These are phyloP conservation scores for Thalassaphorura encarpata DNA, from an alignment of 1,140 invertebrate genomes.

Conservation along the genomic window DNA sequence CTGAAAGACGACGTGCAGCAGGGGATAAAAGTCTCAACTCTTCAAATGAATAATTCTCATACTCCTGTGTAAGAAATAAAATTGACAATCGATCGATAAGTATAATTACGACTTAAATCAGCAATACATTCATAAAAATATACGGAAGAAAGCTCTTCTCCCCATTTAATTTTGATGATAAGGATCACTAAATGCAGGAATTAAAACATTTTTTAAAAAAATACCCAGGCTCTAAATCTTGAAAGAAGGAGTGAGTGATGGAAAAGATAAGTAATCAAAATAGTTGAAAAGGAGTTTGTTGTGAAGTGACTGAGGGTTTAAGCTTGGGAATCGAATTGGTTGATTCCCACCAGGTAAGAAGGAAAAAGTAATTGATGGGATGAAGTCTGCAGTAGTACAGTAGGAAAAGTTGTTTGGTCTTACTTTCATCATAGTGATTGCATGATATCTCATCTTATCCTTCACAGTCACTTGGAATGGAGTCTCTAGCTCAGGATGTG, in stretches of 20 bases:
- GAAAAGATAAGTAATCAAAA: background rate
- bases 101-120: too few species aligned
- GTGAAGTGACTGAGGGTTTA: background rate
- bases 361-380: too few species aligned
- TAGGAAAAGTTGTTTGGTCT: too few species aligned
- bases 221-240: background rate
- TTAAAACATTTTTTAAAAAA: too few species aligned
- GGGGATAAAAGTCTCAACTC: constrained; percentile 78
- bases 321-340: too few species aligned
- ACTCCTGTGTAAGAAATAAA: constrained; percentile 48
- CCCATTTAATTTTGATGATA: too few species aligned
- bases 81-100: background rate
- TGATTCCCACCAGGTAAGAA: too few species aligned
- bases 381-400: too few species aligned
- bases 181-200: too few species aligned
- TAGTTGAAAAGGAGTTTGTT: background rate
- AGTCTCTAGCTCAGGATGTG: constrained; percentile 41
- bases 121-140: too few species aligned
- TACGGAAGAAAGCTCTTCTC: too few species aligned
- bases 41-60: constrained; percentile 93
- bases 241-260: background rate
- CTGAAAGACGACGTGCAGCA: constrained; percentile 58
- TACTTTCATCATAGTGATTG: constrained; percentile 86
- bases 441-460: constrained; percentile 87
- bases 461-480: constrained; percentile 78